phyloP scores from a whole-genome alignment of 2,113 vertebrate genomes.

The Pleuronectes platessa region DNA sequence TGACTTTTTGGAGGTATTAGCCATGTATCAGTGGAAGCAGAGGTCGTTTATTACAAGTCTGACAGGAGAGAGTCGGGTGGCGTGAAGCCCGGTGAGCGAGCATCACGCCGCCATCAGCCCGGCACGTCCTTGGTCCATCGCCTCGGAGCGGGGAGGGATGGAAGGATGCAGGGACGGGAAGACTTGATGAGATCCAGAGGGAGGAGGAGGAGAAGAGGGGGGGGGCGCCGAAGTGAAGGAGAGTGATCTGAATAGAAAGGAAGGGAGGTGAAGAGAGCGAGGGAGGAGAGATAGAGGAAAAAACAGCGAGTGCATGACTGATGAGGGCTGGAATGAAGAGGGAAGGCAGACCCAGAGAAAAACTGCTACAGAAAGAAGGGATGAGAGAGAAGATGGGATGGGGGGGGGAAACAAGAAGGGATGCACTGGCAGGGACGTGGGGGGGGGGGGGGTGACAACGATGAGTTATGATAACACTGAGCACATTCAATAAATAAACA shows the following conservation, averaged over 20 bases:
- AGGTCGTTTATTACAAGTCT: conserved; percentile 64
- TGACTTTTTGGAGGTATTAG: conserved; percentile 68
- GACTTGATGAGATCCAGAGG: conserved; percentile 30
- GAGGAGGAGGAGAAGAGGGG: conserved; percentile 12
- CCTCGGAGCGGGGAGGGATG: conserved; percentile 36
- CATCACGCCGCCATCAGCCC: conserved; percentile 49
- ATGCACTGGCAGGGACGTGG: conserved; percentile 14
- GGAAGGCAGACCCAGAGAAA: conserved; percentile 15
- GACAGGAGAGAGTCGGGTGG: conserved; percentile 62
- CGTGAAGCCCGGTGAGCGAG: conserved; percentile 41
- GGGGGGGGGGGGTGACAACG: conserved; percentile 8
- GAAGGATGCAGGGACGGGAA: conserved; percentile 22
- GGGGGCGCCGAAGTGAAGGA: conserved; percentile 50
- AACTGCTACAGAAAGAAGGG: background rate
- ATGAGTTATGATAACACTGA: conserved; percentile 65
- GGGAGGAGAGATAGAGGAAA: conserved; percentile 13
- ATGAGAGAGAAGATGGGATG: conserved; percentile 2
- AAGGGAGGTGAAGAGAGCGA: conserved; percentile 18
- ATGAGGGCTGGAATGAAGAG: conserved; percentile 56
- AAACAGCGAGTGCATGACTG: conserved; percentile 58
- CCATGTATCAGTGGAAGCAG: conserved; percentile 67
- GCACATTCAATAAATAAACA: conserved; percentile 57
- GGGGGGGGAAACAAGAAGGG: conserved; percentile 8
- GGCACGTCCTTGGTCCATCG: conserved; percentile 57
- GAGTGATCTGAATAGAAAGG: conserved; percentile 71